Conservation (phyloP, 2,113 vertebrate genomes). For the Desmodus rotundus region DNA sequence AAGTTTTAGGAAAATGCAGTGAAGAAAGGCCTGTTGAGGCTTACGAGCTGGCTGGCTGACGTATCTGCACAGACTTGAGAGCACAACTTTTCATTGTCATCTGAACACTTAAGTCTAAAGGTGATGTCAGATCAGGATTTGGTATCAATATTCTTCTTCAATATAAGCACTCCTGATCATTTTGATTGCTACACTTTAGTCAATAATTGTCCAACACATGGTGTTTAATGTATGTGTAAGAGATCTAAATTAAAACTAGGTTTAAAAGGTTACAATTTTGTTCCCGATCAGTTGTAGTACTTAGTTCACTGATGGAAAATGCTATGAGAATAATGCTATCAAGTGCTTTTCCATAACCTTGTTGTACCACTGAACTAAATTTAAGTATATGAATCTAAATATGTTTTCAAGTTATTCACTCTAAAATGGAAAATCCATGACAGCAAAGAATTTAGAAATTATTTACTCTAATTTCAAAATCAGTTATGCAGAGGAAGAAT, state of each 20-base stretch:
- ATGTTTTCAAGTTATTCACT: background rate
- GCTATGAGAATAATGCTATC: background rate
- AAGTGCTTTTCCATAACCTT: background rate
- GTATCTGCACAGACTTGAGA: background rate
- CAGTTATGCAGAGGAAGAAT: background rate
- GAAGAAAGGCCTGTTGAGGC: background rate
- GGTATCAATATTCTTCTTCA: conserved; percentile 25
- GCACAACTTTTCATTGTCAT: background rate
- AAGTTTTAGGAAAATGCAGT: conserved; percentile 12
- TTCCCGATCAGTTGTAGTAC: background rate
- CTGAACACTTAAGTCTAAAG: background rate
- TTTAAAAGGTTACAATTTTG: background rate
- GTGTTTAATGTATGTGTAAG: background rate
- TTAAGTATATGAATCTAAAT: background rate
- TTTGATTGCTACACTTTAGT: background rate
- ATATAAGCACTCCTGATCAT: background rate
- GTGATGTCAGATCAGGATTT: conserved; percentile 31
- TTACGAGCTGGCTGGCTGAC: background rate
- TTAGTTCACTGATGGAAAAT: background rate
- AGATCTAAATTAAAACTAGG: background rate
- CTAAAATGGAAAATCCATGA: background rate
- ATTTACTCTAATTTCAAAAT: conserved; percentile 35
- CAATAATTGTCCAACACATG: background rate
- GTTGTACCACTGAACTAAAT: conserved; percentile 8
- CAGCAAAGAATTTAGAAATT: background rate